These are phyloP conservation scores for Candidula unifasciata DNA, from an alignment of 2,888 invertebrate genomes.

Conservation along the genomic window DNA sequence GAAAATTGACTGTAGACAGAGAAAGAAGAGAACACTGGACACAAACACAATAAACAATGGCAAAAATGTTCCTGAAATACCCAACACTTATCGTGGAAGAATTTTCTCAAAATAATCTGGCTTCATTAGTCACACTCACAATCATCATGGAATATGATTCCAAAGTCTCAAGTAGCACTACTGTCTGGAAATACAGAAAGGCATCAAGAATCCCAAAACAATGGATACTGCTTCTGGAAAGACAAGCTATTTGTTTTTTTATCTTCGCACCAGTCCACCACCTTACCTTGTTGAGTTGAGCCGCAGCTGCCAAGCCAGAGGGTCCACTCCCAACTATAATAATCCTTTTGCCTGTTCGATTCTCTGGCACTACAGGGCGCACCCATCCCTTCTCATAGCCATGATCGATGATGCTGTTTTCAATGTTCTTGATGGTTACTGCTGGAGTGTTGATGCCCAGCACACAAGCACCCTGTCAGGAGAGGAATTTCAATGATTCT, in stretches of 20 bases:
- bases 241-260: no score
- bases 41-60: no score
- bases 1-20: no score
- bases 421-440: constrained; percentile 99
- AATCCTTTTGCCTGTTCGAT: constrained; percentile 88
- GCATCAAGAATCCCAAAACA: background rate
- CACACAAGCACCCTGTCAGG: constrained; percentile 90
- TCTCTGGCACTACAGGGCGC: constrained; percentile 86
- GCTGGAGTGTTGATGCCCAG: constrained; percentile 95
- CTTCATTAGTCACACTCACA: no score
- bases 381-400: constrained; percentile 98
- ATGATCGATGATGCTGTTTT: constrained; percentile 98
- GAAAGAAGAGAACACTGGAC: no score
- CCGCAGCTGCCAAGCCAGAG: constrained; percentile 95
- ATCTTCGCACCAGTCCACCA: background rate
- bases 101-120: no score
- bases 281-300: constrained; percentile 90
- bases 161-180: no score
- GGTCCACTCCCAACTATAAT: constrained; percentile 95
- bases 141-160: no score
- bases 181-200: no score
- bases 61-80: no score
- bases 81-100: no score
- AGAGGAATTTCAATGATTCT: background rate
- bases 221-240: background rate